Base-by-base conservation (phyloP, 2,797 vertebrate species). In the Lophius americanus region DNA sequence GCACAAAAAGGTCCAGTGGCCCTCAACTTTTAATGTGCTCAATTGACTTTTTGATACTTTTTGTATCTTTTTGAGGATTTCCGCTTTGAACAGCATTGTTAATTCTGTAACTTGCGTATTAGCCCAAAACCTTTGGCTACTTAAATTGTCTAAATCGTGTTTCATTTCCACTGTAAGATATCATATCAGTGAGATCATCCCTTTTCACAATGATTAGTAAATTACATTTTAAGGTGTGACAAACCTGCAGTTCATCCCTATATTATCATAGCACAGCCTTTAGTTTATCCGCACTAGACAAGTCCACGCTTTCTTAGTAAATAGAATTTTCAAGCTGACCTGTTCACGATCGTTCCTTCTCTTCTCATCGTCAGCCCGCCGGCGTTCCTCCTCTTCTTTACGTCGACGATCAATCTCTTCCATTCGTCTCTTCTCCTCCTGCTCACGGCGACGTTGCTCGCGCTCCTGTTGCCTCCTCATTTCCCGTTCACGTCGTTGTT, bases 311-410 rank as follows among this genome's bases (percentile, higher is more conserved):
- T 50, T 32, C 48, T 23, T 8, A 7, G 48, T 50, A 50, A 50
- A 38, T 4, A 38, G 37, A 4, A 38, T 38, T 38, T 38, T 42
- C 8, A 60, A 66, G 35, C 64, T 0, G 51, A 98, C 97, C 96
- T 99, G 97, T 73, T 98, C 97, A 14, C 97, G 94, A 67, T 99
- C 97, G 7, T 95, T 97, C 74, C 97, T 94, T 51, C 96, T 94
- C 89, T 97, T 98, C 82, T 99, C 97, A 32, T 98, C 97, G 35
- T 99, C 97, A 0, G 96, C 95, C 76, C 96, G 93, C 70, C 96
- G 93, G 73, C 97, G 94, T 68, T 99, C 97, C 66, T 99, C 97
- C 23, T 99, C 97, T 70, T 99, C 97, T 75, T 98, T 98, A 14
- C 96, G 95, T 49, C 96, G 91, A 10, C 96, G 94, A 77, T 99